Conservation (phyloP, 2,113 vertebrate species). For the Opisthocomus hoazin region DNA sequence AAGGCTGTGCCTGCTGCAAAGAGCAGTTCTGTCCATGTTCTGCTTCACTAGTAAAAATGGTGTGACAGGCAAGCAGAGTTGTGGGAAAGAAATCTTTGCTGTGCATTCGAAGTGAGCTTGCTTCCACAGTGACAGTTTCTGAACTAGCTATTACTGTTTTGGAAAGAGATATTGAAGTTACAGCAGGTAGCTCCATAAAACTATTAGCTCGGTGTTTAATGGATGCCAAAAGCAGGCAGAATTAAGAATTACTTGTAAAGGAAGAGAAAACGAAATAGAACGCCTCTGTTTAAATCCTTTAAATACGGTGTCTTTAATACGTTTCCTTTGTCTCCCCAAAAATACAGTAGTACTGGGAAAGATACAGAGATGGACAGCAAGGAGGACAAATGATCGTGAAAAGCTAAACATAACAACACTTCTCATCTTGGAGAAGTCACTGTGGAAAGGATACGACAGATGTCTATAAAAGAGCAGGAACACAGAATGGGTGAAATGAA, state of each 20-base stretch:
- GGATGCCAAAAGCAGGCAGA: background rate
- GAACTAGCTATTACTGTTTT: background rate
- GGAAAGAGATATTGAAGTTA: background rate
- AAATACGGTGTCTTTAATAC: background rate
- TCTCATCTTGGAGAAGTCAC: background rate
- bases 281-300: background rate
- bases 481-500: background rate
- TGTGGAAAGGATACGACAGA: background rate
- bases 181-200: background rate
- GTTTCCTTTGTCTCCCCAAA: background rate
- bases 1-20: background rate
- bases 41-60: slow-evolving; percentile 26
- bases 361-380: background rate
- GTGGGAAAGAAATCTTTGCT: slow-evolving; percentile 14
- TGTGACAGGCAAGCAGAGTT: slow-evolving; percentile 4
- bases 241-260: background rate
- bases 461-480: background rate
- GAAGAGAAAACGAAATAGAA: background rate
- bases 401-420: background rate
- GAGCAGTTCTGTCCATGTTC: slow-evolving; percentile 5
- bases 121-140: background rate
- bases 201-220: background rate
- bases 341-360: background rate
- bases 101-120: background rate
- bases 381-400: background rate